A percentile compares a stretch with the other conserved stretches of the same genome.
Evolutionary conservation across 2,888 invertebrate species (phyloP).

Genomic region (Amphipyra berbera): DNA sequence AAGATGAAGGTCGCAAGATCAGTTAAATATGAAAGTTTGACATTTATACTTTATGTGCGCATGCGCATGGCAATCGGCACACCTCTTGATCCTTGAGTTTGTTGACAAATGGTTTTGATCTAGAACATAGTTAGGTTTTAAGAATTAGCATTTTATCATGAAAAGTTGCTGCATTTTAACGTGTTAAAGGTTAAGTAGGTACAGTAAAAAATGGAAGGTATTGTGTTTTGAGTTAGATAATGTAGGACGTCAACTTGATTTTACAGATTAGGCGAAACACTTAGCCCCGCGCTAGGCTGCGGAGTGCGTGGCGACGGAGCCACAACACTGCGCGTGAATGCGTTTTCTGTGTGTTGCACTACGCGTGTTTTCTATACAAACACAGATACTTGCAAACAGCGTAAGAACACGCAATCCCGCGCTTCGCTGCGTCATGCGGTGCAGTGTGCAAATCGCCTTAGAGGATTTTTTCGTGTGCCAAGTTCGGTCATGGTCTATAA

Average conservation of each 20-base stretch:
- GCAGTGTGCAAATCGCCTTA: no score
- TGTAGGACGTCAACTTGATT: background rate
- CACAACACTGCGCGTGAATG: no score
- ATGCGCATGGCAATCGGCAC: conserved; percentile 38
- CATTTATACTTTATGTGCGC: conserved; percentile 52
- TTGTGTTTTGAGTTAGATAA: background rate
- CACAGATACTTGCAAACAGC: no score
- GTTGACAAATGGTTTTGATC: conserved; percentile 41
- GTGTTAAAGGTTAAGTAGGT: conserved; percentile 20
- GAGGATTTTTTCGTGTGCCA: no score
- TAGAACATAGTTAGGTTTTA: conserved; percentile 10
- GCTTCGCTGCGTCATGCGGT: no score
- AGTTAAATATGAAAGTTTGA: conserved; percentile 64
- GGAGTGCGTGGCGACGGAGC: no score
- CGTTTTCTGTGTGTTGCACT: no score
- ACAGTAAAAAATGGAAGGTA: background rate
- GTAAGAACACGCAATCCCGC: no score
- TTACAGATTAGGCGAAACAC: no score
- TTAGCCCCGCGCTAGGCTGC: no score
- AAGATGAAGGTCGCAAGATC: conserved; percentile 57
- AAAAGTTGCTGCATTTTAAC: conserved; percentile 13
- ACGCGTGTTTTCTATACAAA: no score
- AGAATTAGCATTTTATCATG: conserved; percentile 22
- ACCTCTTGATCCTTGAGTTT: conserved; percentile 48
- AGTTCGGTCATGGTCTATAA: no score